Evolutionary conservation across 2,113 vertebrate genomes (phyloP), one percentile per base, ranked within the genome.

Genomic region (Herpetotheres cachinnans): DNA sequence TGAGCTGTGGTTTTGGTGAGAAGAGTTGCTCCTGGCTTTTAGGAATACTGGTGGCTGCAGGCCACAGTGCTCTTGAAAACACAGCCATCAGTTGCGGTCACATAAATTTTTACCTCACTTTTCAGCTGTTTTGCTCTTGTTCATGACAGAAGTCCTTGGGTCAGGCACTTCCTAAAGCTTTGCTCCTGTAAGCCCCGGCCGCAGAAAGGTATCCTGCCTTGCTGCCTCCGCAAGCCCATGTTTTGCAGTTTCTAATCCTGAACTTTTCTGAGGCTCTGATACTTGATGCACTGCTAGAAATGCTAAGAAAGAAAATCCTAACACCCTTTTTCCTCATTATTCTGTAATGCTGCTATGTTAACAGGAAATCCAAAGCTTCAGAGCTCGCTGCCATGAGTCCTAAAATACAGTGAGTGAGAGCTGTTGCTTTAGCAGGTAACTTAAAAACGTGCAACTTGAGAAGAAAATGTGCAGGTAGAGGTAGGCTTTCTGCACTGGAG

Each of bases 391-490:
- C 42, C 5, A 0, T 4, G 1, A 58, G n/a, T 34, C 40, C 52
- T 49, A 21, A 62, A 73, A 21, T 6, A 38, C 58, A 49, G 50
- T 2, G 13, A 34, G 44, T 0, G 22, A 16, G 55, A 47, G 34
- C 16, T 0, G 0, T n/a, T 27, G 20, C 74, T 38, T 67, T 54
- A 84, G 52, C 47, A 44, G 50, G 1, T 61, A 22, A 29, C 46
- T 36, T 50, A 11, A 86, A 59, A 26, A 7, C 40, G 7, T 1
- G 0, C 1, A 2, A 8, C 32, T 19, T 7, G 32, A 26, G 93
- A n/a, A 52, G 79, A 26, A 40, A 24, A 22, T 0, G 0, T 2
- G 25, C 27, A 6, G 0, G 0, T 22, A 6, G 16, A 62, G 71
- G 47, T 47, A 50, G 58, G 82, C 38, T 61, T 36, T 42, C 16